Evolutionary conservation across 2,797 vertebrate genomes (phyloP).

Genomic region (Podarcis siculus): DNA sequence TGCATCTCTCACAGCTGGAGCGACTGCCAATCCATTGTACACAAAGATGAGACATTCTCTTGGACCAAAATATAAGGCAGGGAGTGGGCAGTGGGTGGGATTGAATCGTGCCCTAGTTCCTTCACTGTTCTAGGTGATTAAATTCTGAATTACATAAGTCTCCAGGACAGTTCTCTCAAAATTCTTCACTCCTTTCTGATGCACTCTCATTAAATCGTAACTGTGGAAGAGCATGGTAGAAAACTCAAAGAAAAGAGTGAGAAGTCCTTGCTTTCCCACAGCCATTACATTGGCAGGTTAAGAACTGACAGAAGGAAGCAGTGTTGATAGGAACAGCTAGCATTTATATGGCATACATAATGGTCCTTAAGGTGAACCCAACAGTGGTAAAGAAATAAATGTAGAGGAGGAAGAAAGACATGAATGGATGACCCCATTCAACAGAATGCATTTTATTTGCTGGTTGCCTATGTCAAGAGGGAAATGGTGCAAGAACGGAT

Average conservation of each 20-base stretch:
- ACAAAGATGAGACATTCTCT: constrained; percentile 24
- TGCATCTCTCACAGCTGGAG: neutral
- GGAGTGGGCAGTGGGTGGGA: neutral
- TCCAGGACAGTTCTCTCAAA: neutral
- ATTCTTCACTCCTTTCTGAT: neutral
- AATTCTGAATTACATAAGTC: neutral
- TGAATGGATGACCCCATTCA: neutral
- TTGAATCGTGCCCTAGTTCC: neutral
- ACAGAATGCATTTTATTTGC: neutral
- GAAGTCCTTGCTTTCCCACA: neutral
- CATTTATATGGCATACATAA: neutral
- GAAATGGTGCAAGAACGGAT: neutral
- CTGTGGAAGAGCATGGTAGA: neutral
- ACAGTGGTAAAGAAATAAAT: neutral
- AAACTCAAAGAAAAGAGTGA: neutral
- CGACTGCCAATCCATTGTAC: constrained; percentile 8
- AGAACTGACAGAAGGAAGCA: neutral
- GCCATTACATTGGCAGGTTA: neutral
- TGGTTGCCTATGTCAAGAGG: neutral
- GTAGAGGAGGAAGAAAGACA: neutral
- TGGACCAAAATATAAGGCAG: fast-evolving
- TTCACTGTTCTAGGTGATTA: fast-evolving
- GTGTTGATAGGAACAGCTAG: neutral
- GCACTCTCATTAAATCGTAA: neutral
- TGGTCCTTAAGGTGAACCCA: neutral